Conservation (phyloP, 1,140 invertebrate species). For the Anastrepha obliqua region DNA sequence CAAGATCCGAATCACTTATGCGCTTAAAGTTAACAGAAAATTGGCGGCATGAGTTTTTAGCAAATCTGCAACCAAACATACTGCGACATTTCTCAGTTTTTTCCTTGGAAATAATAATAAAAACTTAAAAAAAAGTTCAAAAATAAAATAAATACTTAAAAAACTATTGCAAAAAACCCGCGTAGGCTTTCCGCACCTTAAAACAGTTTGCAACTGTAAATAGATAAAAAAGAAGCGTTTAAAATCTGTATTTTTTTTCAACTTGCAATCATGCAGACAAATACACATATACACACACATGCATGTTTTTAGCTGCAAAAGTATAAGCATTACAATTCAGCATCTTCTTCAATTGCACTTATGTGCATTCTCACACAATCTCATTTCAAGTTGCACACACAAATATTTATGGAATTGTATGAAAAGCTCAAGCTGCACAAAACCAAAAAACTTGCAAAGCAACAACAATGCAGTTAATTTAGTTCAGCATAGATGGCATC, state of each 20-base stretch:
- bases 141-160: background rate
- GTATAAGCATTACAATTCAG: background rate
- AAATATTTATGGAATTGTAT: background rate
- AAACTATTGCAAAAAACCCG: background rate
- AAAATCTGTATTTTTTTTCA: background rate
- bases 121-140: background rate
- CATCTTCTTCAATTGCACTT: slow-evolving; percentile 17
- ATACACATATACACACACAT: no score
- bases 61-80: background rate
- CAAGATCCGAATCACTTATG: background rate
- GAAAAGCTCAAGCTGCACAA: background rate
- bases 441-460: background rate
- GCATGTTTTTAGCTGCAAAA: background rate
- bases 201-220: background rate
- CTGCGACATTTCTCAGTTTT: background rate
- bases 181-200: slow-evolving; percentile 27
- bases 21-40: background rate
- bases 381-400: background rate
- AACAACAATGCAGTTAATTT: slow-evolving; percentile 15
- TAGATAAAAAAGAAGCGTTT: background rate
- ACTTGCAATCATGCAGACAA: background rate
- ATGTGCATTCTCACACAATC: background rate
- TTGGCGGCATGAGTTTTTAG: background rate
- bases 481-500: slow-evolving; percentile 26
- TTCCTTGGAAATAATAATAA: background rate